Conservation (phyloP, 2,113 vertebrate species). For the Emydura subglobosa region DNA sequence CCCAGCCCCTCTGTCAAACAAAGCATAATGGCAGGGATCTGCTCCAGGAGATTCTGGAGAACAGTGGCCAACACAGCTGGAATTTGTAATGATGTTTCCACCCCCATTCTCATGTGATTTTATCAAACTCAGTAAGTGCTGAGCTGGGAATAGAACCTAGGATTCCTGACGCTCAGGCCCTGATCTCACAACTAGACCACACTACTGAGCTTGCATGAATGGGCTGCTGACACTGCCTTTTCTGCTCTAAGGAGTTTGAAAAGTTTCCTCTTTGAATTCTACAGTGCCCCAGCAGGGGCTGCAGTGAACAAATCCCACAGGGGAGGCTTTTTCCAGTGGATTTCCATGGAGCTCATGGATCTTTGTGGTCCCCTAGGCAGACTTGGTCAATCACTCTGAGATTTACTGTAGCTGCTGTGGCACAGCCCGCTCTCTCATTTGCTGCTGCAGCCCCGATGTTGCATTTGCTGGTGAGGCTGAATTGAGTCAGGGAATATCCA, state of each 20-base stretch:
- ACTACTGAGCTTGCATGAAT: not conserved
- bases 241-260: not conserved
- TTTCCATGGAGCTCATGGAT: not conserved
- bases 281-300: not conserved
- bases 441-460: not conserved
- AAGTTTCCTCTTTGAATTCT: not conserved
- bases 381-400: slow-evolving; percentile 15
- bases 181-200: not conserved
- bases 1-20: not conserved
- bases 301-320: not conserved
- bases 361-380: not conserved
- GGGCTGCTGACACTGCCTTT: not conserved
- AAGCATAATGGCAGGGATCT: not conserved
- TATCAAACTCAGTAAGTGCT: not conserved
- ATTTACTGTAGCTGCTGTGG: not conserved
- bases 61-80: not conserved
- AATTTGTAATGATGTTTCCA: not conserved
- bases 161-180: not conserved
- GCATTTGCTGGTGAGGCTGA: not conserved
- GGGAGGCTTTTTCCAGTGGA: not conserved
- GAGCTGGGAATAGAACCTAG: not conserved
- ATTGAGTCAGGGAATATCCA: slow-evolving; percentile 16
- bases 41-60: not conserved
- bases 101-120: not conserved
- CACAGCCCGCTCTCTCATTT: not conserved